phyloP scores from a whole-genome alignment of 2,113 vertebrate species.

The Calidris pugnax region DNA sequence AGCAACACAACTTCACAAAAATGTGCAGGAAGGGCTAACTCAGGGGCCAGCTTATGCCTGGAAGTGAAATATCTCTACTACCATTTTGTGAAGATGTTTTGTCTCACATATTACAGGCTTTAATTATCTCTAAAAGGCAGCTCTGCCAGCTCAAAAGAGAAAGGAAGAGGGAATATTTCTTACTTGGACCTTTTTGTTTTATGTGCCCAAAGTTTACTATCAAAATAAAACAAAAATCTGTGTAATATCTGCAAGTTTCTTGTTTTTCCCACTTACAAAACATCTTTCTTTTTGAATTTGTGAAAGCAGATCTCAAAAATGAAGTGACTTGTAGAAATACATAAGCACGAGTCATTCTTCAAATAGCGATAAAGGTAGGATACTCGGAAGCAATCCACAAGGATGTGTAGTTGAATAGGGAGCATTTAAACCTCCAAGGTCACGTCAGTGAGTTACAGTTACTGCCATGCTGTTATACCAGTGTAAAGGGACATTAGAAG shows the following conservation, averaged over 20 bases:
- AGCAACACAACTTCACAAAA: rapidly evolving
- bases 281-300: background rate
- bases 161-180: background rate
- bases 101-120: background rate
- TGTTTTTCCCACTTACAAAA: background rate
- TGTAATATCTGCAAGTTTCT: background rate
- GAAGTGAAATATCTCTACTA: background rate
- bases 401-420: background rate
- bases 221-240: background rate
- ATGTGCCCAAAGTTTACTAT: background rate
- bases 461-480: background rate
- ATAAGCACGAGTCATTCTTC: background rate
- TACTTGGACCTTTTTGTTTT: background rate
- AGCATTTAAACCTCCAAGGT: background rate
- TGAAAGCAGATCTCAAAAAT: background rate
- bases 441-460: background rate
- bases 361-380: background rate
- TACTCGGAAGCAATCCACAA: background rate
- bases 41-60: background rate
- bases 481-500: background rate
- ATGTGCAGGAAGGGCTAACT: background rate
- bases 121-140: background rate
- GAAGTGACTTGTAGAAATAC: background rate
- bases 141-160: background rate
- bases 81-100: background rate